Evolutionary conservation across 2,113 vertebrate species (phyloP).

Genomic region (Hippocampus abdominalis): DNA sequence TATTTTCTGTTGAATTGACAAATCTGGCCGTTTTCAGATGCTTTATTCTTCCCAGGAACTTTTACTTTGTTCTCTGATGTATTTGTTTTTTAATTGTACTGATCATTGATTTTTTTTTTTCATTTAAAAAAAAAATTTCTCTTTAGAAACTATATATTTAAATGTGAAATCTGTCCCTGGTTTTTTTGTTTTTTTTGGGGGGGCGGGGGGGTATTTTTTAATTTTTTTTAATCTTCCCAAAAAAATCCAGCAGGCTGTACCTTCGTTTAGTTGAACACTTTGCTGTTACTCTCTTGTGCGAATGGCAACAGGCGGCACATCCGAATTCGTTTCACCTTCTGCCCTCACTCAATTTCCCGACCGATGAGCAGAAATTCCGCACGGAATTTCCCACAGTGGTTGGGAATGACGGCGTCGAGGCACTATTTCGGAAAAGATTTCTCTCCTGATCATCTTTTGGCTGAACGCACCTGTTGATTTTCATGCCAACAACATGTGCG

Average conservation of each 20-base stretch:
- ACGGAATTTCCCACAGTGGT: too few species aligned
- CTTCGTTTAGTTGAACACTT: background rate
- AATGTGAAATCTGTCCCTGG: too few species aligned
- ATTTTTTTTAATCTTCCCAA: background rate
- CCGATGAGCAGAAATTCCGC: too few species aligned
- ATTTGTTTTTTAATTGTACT: too few species aligned
- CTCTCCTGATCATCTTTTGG: conserved; percentile 41
- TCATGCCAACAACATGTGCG: conserved; percentile 2
- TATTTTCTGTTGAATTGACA: background rate
- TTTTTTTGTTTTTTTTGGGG: too few species aligned
- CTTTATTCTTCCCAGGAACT: background rate
- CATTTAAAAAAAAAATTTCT: background rate
- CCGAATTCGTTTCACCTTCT: background rate
- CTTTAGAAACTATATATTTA: too few species aligned
- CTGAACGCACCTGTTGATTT: conserved; percentile 40
- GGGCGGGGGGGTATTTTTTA: background rate
- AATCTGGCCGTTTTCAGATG: background rate
- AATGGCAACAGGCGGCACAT: background rate
- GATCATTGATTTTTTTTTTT: background rate
- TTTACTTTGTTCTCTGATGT: too few species aligned
- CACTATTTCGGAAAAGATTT: background rate
- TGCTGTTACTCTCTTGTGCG: background rate
- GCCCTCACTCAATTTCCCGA: background rate
- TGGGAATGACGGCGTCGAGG: background rate
- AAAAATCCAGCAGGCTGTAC: background rate